phyloP scores from a whole-genome alignment of 2,113 vertebrate species.

The Rhinogobius similis region DNA sequence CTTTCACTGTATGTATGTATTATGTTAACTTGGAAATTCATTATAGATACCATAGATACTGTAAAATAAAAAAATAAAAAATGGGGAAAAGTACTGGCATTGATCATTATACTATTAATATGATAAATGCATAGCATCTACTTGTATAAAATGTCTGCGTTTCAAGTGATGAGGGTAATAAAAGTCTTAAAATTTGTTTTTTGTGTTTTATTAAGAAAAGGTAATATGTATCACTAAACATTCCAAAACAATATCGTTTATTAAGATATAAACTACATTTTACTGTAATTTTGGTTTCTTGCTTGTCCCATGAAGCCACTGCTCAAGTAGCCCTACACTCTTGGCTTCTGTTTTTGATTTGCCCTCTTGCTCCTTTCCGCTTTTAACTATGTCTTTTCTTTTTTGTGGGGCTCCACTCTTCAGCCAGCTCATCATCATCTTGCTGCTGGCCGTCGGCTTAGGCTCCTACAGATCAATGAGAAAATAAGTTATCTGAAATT shows the following conservation, averaged over 20 bases:
- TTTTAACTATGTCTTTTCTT: conserved; percentile 71
- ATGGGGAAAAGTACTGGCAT: conserved; percentile 60
- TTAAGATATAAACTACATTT: background rate
- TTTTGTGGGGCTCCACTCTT: conserved; percentile 78
- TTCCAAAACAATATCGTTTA: background rate
- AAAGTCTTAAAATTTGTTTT: conserved; percentile 72
- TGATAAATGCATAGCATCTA: conserved; percentile 76
- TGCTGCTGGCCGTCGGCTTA: conserved; percentile 78
- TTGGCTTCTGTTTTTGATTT: conserved; percentile 67
- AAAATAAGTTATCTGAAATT: conserved; percentile 19
- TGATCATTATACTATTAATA: conserved; percentile 74
- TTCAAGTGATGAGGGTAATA: conserved; percentile 80
- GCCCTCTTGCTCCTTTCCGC: conserved; percentile 45
- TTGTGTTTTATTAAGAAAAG: conserved; percentile 39
- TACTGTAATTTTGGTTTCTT: conserved; percentile 67
- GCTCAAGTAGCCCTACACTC: conserved; percentile 61
- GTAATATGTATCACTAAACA: background rate
- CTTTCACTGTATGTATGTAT: conserved; percentile 90
- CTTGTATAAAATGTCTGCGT: conserved; percentile 78
- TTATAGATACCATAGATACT: conserved; percentile 62
- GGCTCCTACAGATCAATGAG: conserved; percentile 68
- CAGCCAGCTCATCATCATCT: conserved; percentile 87
- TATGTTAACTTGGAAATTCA: conserved; percentile 72
- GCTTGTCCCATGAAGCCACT: conserved; percentile 71
- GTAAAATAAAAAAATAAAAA: conserved; percentile 45